Base-by-base conservation (phyloP, 2,797 vertebrate species). In the Vespertilio murinus region DNA sequence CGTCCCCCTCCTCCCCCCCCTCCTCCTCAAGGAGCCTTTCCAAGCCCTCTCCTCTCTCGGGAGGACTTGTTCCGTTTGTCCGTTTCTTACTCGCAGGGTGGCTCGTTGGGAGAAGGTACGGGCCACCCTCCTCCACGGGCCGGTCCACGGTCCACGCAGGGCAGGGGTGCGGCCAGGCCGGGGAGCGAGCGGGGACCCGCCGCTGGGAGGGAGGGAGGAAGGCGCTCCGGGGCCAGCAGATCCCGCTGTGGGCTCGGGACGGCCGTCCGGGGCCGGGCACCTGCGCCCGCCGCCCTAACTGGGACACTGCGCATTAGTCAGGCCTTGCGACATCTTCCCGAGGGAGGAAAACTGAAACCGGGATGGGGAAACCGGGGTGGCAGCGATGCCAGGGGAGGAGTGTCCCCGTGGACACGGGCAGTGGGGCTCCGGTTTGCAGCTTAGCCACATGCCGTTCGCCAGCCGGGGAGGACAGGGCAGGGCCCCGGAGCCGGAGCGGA, bases 281-380 rank as follows among this genome's bases (percentile, higher is more conserved):
- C 96, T 94, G 96, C 30, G 45, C 4, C 47, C 18, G 25, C 67
- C 61, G 28, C 52, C 35, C 28, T 33, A 33, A 74, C 88, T 90
- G 94, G 93, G 93, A 92, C 95, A 94, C 49, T 25, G 59, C 12
- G 9, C 47, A 35, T 97, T 95, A 97, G 94, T 97, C 97, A 97
- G 91, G 49, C 87, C 95, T 97, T 97, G 95, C 95, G 38, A 96
- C 96, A 96, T 4, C 75, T 88, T 88, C 71, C 93, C 0, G 17
- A 94, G 96, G 95, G 74, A 77, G 69, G 95, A 75, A 87, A 94
- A 96, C 96, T 97, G 96, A 97, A 97, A 97, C 96, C 52, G 69
- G 45, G 84, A 80, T 96, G 95, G 83, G 79, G 96, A 97, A 96
- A 96, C 87, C n/a, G 23, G 2, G 17, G 49, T 8, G 54, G 83